phyloP scores from a whole-genome alignment of 2,113 vertebrate species.

The Pseudorasbora parva region DNA sequence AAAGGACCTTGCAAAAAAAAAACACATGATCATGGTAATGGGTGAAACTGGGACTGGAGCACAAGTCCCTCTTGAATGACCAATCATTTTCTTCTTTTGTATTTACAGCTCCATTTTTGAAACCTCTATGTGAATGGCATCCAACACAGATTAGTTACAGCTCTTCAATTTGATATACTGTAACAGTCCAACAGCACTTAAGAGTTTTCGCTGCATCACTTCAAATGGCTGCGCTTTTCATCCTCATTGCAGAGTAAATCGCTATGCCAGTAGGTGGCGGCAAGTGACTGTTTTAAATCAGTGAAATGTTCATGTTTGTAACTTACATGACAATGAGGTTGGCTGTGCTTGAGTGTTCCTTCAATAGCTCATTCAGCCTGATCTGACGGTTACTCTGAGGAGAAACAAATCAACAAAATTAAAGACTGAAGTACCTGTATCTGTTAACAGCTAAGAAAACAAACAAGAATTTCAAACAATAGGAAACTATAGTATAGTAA shows the following conservation, averaged over 20 bases:
- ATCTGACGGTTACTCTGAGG: constrained; percentile 92
- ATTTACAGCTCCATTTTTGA: not conserved
- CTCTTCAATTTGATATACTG: not conserved
- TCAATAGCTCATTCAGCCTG: constrained; percentile 93
- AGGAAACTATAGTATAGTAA: not conserved
- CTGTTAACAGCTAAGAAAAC: not conserved
- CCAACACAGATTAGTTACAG: not conserved
- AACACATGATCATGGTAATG: not conserved
- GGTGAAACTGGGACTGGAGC: not conserved
- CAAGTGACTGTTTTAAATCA: not conserved
- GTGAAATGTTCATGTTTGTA: not conserved
- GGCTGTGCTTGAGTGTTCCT: constrained; percentile 91
- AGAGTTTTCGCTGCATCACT: too few species aligned
- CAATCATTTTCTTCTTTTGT: not conserved
- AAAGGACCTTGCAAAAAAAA: not conserved
- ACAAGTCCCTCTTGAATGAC: not conserved
- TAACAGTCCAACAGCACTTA: too few species aligned
- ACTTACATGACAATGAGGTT: constrained; percentile 99
- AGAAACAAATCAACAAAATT: constrained; percentile 17
- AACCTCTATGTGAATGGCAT: not conserved
- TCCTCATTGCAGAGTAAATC: not conserved
- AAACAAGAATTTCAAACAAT: not conserved
- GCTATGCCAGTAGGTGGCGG: not conserved
- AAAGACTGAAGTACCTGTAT: not conserved
- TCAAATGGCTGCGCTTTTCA: too few species aligned